Percentiles rank a stretch among this genome's conserved stretches.
Conservation (phyloP, 2,797 vertebrate species). For the Notolabrus celidotus region DNA sequence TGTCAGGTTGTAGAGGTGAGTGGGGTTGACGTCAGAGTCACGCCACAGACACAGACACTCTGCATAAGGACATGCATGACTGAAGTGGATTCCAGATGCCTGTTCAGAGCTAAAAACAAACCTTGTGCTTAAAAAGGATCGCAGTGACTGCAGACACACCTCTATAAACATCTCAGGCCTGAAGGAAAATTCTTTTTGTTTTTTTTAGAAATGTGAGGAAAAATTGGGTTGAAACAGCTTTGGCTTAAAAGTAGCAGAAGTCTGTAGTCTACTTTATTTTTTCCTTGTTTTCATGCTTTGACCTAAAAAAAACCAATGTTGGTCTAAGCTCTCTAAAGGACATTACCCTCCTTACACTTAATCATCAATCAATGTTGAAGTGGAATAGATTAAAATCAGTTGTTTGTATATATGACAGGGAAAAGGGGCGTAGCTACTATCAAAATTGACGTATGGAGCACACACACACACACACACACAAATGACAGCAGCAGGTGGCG, state of each 20-base stretch:
- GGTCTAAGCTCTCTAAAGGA: background rate
- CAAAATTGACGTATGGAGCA: conserved; percentile 22
- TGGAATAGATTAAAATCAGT: conserved; percentile 13
- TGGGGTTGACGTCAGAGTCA: conserved; percentile 31
- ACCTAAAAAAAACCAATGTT: background rate
- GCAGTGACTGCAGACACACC: background rate
- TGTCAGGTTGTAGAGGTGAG: conserved; percentile 35
- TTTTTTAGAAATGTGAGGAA: conserved; percentile 4
- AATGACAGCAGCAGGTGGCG: conserved; percentile 77
- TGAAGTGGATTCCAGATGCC: conserved; percentile 55
- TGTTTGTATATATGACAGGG: conserved; percentile 18
- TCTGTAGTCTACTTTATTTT: background rate
- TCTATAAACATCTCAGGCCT: background rate
- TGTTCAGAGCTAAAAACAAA: conserved; percentile 71
- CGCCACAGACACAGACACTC: conserved; percentile 14
- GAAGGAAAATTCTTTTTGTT: background rate
- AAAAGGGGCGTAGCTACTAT: conserved; percentile 25
- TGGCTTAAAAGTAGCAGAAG: background rate
- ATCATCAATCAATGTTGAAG: conserved; percentile 13
- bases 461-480: conserved; percentile 5
- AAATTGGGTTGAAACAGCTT: background rate
- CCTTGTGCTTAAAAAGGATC: conserved; percentile 24
- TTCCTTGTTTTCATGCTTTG: background rate
- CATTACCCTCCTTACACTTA: conserved; percentile 1
- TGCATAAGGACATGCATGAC: conserved; percentile 48